Conservation (phyloP, 2,888 invertebrate species). For the Salpingus planirostris region DNA sequence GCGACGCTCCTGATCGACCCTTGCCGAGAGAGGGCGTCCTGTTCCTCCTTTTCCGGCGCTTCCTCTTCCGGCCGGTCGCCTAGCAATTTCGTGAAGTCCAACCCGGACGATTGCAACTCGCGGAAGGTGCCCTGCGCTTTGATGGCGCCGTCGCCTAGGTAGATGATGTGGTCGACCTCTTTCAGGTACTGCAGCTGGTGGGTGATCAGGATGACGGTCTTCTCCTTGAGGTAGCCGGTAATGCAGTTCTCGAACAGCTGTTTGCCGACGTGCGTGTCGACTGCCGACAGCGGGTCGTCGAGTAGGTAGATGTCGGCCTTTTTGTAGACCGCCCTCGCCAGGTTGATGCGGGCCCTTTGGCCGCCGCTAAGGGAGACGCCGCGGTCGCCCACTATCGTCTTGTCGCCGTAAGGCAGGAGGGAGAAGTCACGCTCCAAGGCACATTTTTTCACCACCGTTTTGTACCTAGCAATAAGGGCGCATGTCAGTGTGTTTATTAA, state of each 20-base stretch:
- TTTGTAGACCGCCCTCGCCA: conserved; percentile 80
- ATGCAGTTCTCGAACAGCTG: conserved; percentile 81
- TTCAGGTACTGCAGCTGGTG: conserved; percentile 64
- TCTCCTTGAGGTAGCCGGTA: conserved; percentile 53
- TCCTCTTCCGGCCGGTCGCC: conserved; percentile 44
- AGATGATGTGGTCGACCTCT: conserved; percentile 50
- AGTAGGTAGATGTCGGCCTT: conserved; percentile 79
- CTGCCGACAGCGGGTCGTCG: conserved; percentile 88
- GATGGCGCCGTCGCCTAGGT: conserved; percentile 50
- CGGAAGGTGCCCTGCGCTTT: conserved; percentile 60
- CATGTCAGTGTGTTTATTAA: too few relatives aligned
- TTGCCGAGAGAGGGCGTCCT: conserved; percentile 30
- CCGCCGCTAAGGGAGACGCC: conserved; percentile 74
- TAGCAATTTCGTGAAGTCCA: conserved; percentile 69
- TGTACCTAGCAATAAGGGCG: too few relatives aligned
- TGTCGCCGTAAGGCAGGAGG: conserved; percentile 72
- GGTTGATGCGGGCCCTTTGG: conserved; percentile 80
- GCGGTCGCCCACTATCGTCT: conserved; percentile 75
- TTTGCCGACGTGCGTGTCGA: conserved; percentile 85
- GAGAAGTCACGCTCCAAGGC: conserved; percentile 66
- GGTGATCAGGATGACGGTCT: conserved; percentile 69
- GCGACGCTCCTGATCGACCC: conserved; percentile 48
- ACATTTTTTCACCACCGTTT: conserved; percentile 59
- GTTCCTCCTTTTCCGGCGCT: conserved; percentile 26
- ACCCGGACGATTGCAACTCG: conserved; percentile 56